Evolutionary conservation across 2,113 vertebrate genomes (phyloP), one percentile per base, ranked within the genome.

Genomic region (Megaceryle maxima): DNA sequence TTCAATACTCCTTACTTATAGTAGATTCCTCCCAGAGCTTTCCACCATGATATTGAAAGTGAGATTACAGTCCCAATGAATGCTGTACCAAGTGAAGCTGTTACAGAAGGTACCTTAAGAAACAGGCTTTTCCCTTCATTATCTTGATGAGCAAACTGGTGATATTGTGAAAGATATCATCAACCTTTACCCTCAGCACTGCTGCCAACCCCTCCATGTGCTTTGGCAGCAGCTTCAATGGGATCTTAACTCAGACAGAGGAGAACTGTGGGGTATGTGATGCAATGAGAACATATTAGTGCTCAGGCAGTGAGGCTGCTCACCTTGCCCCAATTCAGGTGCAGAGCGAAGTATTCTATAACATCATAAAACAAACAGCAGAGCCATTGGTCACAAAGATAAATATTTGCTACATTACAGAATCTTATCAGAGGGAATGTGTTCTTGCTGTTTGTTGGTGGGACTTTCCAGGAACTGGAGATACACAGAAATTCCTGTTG

Each of bases 371-470:
- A 60, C 81, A 96, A 96, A 95, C 77, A 96, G 70, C 63, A 93
- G 83, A 93, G 96, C 91, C 95, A 88, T 88, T 91, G 88, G 75
- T 80, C 77, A 84, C 81, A 83, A 91, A 96, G 93, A 82, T 92
- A 96, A 97, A 92, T 94, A 97, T 94, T 97, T 95, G 93, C 94
- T 84, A 83, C 41, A 10, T 92, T 97, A 95, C 77, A 92, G 92
- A 96, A 85, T 96, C 93, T 96, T 95, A 97, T 96, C 91, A 83
- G 83, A 82, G 88, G 39, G 81, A 92, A 89, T 89, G 86, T 50
- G 70, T 90, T 94, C 80, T 84, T 89, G 70, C 78, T 95, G 70
- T 93, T 94, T 93, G 90, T 74, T 94, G 46, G 57, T 90, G 68
- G 76, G 68, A 78, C 90, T 94, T 97, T 93, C 96, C 96, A 97